A percentile compares a stretch with the other conserved stretches of the same genome.
phyloP scores from a whole-genome alignment of 92 coral and sea anemone species.

The Heliopora coerulea region DNA sequence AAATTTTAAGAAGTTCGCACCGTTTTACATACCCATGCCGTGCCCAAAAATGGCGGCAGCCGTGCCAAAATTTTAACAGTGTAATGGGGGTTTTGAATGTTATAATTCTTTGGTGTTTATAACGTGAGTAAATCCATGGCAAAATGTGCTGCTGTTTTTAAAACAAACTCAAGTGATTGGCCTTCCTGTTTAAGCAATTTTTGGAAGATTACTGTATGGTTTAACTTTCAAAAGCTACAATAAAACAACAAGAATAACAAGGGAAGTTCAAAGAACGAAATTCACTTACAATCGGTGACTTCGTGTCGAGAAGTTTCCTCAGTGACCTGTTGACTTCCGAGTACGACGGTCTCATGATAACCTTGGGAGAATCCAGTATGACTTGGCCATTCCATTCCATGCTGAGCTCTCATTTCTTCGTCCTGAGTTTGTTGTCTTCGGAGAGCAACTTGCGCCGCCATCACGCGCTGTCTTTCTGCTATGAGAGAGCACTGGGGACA shows the following conservation, averaged over 20 bases:
- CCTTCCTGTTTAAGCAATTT: too few relatives aligned
- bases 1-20: too few relatives aligned
- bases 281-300: not conserved
- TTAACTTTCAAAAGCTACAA: too few relatives aligned
- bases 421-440: conserved; percentile 97
- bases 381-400: not conserved
- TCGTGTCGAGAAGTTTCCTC: not conserved
- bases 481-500: conserved; percentile 92
- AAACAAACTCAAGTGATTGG: too few relatives aligned
- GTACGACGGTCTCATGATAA: not conserved
- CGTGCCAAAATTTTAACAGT: too few relatives aligned
- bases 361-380: not conserved
- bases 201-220: too few relatives aligned
- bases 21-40: too few relatives aligned
- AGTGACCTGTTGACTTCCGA: not conserved
- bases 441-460: conserved; percentile 99
- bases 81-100: too few relatives aligned
- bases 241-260: not conserved
- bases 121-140: too few relatives aligned
- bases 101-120: too few relatives aligned
- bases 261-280: not conserved
- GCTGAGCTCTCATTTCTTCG: conserved; percentile 70
- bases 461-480: conserved; percentile 95
- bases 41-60: too few relatives aligned
- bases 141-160: too few relatives aligned